These are phyloP conservation scores for Pandemis corylana DNA, from an alignment of 2,888 invertebrate species.

Conservation along the genomic window DNA sequence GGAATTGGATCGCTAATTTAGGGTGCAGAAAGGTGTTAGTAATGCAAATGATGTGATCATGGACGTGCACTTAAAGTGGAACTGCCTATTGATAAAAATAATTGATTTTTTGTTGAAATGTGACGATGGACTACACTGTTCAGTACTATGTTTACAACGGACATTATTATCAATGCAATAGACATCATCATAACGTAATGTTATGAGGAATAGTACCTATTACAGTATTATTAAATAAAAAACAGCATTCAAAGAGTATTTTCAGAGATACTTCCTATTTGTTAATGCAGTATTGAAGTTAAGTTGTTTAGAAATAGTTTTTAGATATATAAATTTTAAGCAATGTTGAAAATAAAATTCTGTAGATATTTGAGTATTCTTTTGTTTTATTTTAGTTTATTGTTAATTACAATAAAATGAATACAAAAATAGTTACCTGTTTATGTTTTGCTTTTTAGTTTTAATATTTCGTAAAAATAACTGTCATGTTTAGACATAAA, in stretches of 20 bases:
- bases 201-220: constrained; percentile 40
- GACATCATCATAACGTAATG: constrained; percentile 38
- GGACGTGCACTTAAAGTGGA: not conserved
- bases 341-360: constrained; percentile 39
- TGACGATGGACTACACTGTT: not conserved
- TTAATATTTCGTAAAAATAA: constrained; percentile 14
- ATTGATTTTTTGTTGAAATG: not conserved
- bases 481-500: constrained; percentile 31
- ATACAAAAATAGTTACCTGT: constrained; percentile 14
- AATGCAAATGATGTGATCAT: not conserved
- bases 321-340: constrained; percentile 28
- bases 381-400: constrained; percentile 32
- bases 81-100: not conserved
- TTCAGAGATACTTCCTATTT: constrained; percentile 73
- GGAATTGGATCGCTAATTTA: not conserved
- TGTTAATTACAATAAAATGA: constrained; percentile 16
- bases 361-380: constrained; percentile 38
- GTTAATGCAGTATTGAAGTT: constrained; percentile 59
- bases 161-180: constrained; percentile 24
- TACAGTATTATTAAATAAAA: constrained; percentile 36
- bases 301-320: constrained; percentile 45
- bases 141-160: not conserved
- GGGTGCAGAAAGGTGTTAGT: not conserved
- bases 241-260: constrained; percentile 79
- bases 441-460: constrained; percentile 8